Evolutionary conservation across 1,140 invertebrate species (phyloP).

Genomic region (Tyrophagus putrescentiae): DNA sequence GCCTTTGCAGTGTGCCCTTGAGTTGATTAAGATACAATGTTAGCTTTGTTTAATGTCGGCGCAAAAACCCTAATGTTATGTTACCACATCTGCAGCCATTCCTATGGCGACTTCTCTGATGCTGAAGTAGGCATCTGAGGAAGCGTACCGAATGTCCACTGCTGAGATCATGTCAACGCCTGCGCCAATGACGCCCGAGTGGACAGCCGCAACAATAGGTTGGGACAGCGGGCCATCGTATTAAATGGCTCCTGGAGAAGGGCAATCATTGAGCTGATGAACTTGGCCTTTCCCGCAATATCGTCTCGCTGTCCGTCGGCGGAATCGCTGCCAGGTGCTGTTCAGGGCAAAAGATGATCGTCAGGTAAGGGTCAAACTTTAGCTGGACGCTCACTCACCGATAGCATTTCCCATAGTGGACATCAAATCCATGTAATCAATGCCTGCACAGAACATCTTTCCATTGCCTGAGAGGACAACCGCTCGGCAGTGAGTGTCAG

Average conservation of each 20-base stretch:
- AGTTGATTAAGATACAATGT: slow-evolving; percentile 80
- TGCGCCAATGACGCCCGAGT: slow-evolving; percentile 75
- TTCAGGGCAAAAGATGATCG: not conserved
- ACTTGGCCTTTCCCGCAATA: slow-evolving; percentile 56
- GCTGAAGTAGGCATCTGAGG: slow-evolving; percentile 77
- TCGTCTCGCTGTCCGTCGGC: slow-evolving; percentile 37
- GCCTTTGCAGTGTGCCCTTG: slow-evolving; percentile 64
- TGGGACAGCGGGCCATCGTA: slow-evolving; percentile 62
- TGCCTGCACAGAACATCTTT: slow-evolving; percentile 64
- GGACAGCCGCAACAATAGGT: slow-evolving; percentile 78
- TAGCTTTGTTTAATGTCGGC: slow-evolving; percentile 45
- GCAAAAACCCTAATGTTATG: not conserved
- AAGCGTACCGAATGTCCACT: slow-evolving; percentile 80
- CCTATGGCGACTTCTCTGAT: slow-evolving; percentile 55
- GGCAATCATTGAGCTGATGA: slow-evolving; percentile 48
- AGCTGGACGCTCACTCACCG: too few relatives aligned
- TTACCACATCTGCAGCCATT: slow-evolving; percentile 6
- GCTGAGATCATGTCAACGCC: slow-evolving; percentile 71
- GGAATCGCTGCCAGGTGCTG: slow-evolving; percentile 18
- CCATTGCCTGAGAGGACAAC: slow-evolving; percentile 67
- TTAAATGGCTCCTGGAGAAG: slow-evolving; percentile 59
- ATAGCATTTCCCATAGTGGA: slow-evolving; percentile 6
- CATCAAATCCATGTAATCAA: slow-evolving; percentile 26
- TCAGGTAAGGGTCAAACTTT: too few relatives aligned
- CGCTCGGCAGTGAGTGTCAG: slow-evolving; percentile 61